Conservation (phyloP, 2,888 invertebrate species). For the Hesperia comma region DNA sequence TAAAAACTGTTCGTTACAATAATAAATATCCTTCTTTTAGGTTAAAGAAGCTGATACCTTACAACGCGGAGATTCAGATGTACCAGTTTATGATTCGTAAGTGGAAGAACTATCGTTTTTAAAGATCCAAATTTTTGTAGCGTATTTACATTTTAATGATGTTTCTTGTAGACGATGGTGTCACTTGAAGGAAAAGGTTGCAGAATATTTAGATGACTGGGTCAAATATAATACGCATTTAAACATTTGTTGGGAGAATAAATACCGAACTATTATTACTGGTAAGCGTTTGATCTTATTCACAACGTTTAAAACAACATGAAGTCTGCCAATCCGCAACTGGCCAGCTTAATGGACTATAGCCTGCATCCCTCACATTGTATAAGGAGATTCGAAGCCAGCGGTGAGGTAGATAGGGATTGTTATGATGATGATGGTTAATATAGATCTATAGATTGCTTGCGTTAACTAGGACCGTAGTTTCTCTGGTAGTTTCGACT, state of each 20-base stretch:
- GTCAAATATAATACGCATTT: constrained; percentile 63
- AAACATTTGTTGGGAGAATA: constrained; percentile 66
- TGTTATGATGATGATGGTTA: too few species aligned
- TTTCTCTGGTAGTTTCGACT: too few species aligned
- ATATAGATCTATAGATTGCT: too few species aligned
- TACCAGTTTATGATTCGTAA: constrained; percentile 54
- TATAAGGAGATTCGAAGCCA: too few species aligned
- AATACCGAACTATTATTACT: constrained; percentile 59
- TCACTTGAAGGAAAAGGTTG: constrained; percentile 62
- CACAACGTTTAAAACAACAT: too few species aligned
- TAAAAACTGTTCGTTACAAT: neutral
- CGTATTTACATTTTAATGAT: neutral
- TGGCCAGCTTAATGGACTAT: too few species aligned
- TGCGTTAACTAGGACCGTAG: too few species aligned
- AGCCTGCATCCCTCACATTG: too few species aligned
- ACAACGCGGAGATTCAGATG: constrained; percentile 42
- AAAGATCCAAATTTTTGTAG: neutral
- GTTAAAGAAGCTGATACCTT: constrained; percentile 63
- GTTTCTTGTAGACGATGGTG: constrained; percentile 59
- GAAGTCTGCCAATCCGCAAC: too few species aligned
- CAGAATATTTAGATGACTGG: constrained; percentile 65
- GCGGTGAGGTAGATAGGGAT: too few species aligned
- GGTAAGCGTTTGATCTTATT: constrained; percentile 48
- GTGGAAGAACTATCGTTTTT: constrained; percentile 38
- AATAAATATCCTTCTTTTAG: constrained; percentile 45